phyloP scores from a whole-genome alignment of 1,140 invertebrate species.

The Pseudomyrmex concolor region DNA sequence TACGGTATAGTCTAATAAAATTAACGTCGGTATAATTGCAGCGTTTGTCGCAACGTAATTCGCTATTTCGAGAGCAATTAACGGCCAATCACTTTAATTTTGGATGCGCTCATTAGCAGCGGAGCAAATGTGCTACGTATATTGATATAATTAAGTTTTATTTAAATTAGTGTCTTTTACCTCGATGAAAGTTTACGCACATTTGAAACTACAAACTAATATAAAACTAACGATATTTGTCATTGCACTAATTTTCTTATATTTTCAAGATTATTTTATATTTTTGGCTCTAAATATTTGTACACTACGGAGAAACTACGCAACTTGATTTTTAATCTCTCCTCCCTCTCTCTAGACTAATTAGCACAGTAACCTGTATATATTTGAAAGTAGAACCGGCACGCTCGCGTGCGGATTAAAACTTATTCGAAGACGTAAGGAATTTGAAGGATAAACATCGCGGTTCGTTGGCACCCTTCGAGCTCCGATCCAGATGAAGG shows the following conservation, averaged over 20 bases:
- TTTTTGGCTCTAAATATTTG: constrained; percentile 3
- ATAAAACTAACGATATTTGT: too few species aligned
- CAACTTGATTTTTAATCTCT: neutral
- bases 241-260: neutral
- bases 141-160: constrained; percentile 12
- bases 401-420: constrained; percentile 11
- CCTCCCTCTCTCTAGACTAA: neutral
- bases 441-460: constrained; percentile 51
- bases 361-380: neutral
- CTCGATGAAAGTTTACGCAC: too few species aligned
- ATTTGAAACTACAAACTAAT: too few species aligned
- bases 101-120: neutral
- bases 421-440: neutral
- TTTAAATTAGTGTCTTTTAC: neutral
- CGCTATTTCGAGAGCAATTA: constrained; percentile 35
- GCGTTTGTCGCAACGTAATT: constrained; percentile 1
- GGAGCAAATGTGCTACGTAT: neutral
- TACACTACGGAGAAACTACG: constrained; percentile 10
- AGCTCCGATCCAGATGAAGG: constrained; percentile 32
- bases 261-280: constrained; percentile 1
- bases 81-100: constrained; percentile 25
- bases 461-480: constrained; percentile 50
- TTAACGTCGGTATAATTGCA: constrained; percentile 17
- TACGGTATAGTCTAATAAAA: neutral
- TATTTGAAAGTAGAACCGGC: constrained; percentile 9